These are phyloP conservation scores for Lasioglossum morio DNA, from an alignment of 2,888 invertebrate genomes.

Conservation along the genomic window DNA sequence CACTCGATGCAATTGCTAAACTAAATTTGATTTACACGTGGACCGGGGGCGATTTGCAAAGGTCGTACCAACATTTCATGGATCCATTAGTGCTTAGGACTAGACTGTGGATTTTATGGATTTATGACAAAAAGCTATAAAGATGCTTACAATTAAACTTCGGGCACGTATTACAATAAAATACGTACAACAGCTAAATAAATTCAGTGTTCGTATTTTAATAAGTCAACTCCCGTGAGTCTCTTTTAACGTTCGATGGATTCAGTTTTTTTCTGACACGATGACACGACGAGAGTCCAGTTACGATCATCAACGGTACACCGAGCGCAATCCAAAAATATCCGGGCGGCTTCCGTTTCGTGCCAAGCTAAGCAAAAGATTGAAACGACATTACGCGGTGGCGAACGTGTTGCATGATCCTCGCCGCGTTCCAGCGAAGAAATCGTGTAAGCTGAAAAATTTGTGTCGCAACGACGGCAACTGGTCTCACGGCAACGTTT, in stretches of 20 bases:
- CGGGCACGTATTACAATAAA: background rate
- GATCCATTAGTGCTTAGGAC: background rate
- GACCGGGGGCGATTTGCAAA: background rate
- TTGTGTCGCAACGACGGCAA: slow-evolving; percentile 48
- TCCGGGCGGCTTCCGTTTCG: slow-evolving; percentile 58
- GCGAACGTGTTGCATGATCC: background rate
- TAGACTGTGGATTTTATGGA: background rate
- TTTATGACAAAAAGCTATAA: too few species aligned
- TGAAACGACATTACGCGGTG: slow-evolving; percentile 64
- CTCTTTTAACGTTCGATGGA: background rate
- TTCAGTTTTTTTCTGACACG: slow-evolving; percentile 23
- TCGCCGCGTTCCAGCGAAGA: slow-evolving; percentile 19
- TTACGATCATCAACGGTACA: slow-evolving; percentile 33
- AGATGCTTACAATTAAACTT: too few species aligned
- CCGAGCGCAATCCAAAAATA: slow-evolving; percentile 72
- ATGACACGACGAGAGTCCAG: slow-evolving; percentile 71
- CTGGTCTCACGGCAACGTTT: slow-evolving; percentile 30
- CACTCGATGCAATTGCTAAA: slow-evolving; percentile 27
- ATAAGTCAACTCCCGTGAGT: background rate
- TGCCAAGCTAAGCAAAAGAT: slow-evolving; percentile 76
- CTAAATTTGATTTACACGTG: slow-evolving; percentile 38
- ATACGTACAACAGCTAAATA: background rate
- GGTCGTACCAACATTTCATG: background rate
- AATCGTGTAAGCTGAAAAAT: slow-evolving; percentile 40
- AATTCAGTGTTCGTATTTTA: background rate